phyloP scores from a whole-genome alignment of 1,140 invertebrate genomes.

The Cylas formicarius region DNA sequence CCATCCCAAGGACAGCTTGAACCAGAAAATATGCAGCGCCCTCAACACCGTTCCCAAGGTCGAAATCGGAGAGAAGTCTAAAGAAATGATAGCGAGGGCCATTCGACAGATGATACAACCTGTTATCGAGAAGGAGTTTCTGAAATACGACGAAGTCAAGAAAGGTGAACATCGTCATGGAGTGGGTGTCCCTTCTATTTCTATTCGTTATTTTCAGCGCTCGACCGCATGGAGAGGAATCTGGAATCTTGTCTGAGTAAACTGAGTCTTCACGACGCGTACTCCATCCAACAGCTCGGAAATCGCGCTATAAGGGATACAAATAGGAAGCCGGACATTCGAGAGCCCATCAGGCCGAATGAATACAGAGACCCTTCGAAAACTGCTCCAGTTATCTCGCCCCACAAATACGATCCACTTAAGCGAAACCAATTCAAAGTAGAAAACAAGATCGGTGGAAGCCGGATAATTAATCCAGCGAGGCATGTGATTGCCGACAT shows the following conservation, averaged over 20 bases:
- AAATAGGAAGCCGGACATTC: no score
- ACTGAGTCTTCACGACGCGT: neutral
- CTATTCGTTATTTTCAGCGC: conserved; percentile 14
- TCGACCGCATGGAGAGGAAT: conserved; percentile 18
- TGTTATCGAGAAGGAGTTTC: conserved; percentile 18
- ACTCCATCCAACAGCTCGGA: no score
- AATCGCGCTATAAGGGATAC: no score
- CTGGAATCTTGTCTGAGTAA: conserved; percentile 5
- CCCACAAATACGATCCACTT: no score
- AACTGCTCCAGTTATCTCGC: no score
- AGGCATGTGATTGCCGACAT: no score
- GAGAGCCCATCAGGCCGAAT: no score
- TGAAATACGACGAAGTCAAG: conserved; percentile 22
- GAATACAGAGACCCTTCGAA: no score
- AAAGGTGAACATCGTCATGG: conserved; percentile 11
- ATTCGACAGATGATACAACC: conserved; percentile 18
- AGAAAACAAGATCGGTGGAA: no score
- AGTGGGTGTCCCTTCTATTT: neutral
- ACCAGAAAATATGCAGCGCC: conserved; percentile 6
- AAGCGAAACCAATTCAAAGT: no score
- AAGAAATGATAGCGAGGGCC: conserved; percentile 14
- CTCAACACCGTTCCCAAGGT: conserved; percentile 5
- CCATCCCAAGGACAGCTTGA: conserved; percentile 13
- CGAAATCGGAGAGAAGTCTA: conserved; percentile 13
- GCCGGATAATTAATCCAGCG: no score